Evolutionary conservation across 2,797 vertebrate species (phyloP).

Genomic region (Macropodus opercularis): DNA sequence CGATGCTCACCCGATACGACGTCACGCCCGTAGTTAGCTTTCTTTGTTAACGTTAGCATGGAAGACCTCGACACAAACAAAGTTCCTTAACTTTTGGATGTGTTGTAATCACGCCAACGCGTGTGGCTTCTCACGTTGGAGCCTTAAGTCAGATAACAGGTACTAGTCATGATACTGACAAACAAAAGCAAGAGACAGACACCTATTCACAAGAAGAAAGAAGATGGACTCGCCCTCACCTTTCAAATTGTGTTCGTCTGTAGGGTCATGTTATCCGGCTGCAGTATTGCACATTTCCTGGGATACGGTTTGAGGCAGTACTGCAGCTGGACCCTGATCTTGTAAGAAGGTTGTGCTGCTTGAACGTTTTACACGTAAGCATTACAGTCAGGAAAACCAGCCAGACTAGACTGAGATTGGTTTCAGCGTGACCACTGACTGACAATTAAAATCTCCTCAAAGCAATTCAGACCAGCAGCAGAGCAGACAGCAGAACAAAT

Average conservation of each 20-base stretch:
- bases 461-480: too few species aligned
- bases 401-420: too few species aligned
- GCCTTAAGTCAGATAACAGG: fast-evolving
- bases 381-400: too few species aligned
- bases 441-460: too few species aligned
- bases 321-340: too few species aligned
- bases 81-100: background rate
- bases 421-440: too few species aligned
- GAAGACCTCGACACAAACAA: background rate
- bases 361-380: too few species aligned
- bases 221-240: conserved; percentile 14
- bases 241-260: conserved; percentile 31
- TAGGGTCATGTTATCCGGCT: background rate
- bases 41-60: conserved; percentile 29
- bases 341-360: too few species aligned
- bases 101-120: background rate
- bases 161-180: background rate
- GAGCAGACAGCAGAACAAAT: too few species aligned
- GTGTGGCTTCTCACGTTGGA: too few species aligned
- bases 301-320: too few species aligned
- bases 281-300: too few species aligned
- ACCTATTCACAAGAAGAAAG: conserved; percentile 18
- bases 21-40: conserved; percentile 19
- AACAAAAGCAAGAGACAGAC: background rate
- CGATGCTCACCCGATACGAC: conserved; percentile 40